These are phyloP conservation scores for Andrena minutula DNA, from an alignment of 2,888 invertebrate species.

Conservation along the genomic window DNA sequence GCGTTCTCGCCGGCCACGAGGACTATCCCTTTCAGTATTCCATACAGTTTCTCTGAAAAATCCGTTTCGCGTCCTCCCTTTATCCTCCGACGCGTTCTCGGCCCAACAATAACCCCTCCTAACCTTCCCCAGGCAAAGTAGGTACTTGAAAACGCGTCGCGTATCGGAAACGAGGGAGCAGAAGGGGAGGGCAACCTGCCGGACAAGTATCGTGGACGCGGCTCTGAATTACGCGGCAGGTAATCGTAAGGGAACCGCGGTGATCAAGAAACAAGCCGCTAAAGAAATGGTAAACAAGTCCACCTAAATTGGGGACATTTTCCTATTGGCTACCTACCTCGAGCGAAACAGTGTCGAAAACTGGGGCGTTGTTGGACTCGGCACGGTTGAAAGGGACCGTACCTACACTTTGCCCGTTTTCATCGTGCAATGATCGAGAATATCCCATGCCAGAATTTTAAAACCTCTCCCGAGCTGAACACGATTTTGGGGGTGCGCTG, in stretches of 20 bases:
- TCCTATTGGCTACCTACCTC: slow-evolving; percentile 3
- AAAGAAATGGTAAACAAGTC: too few species aligned
- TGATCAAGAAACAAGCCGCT: slow-evolving; percentile 25
- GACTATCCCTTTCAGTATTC: slow-evolving; percentile 67
- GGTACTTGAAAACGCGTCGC: neutral
- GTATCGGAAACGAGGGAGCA: neutral
- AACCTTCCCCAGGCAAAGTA: neutral
- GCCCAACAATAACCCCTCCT: neutral
- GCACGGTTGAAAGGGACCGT: slow-evolving; percentile 12
- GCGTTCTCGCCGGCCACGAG: slow-evolving; percentile 69
- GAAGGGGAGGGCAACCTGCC: too few species aligned
- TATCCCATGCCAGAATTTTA: slow-evolving; percentile 40
- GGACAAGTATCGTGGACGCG: slow-evolving; percentile 7
- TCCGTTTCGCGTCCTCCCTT: slow-evolving; percentile 13
- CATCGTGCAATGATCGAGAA: slow-evolving; percentile 19
- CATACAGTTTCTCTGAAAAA: slow-evolving; percentile 57
- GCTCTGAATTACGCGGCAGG: slow-evolving; percentile 11
- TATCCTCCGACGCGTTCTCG: neutral
- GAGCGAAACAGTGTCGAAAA: slow-evolving; percentile 14
- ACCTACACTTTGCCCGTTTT: slow-evolving; percentile 5
- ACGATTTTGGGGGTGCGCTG: slow-evolving; percentile 58
- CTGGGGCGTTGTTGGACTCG: slow-evolving; percentile 16
- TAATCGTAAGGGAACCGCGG: slow-evolving; percentile 10
- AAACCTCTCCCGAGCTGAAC: slow-evolving; percentile 43
- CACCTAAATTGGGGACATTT: slow-evolving; percentile 10